phyloP scores from a whole-genome alignment of 2,888 invertebrate species.

The Conchocele bisecta region DNA sequence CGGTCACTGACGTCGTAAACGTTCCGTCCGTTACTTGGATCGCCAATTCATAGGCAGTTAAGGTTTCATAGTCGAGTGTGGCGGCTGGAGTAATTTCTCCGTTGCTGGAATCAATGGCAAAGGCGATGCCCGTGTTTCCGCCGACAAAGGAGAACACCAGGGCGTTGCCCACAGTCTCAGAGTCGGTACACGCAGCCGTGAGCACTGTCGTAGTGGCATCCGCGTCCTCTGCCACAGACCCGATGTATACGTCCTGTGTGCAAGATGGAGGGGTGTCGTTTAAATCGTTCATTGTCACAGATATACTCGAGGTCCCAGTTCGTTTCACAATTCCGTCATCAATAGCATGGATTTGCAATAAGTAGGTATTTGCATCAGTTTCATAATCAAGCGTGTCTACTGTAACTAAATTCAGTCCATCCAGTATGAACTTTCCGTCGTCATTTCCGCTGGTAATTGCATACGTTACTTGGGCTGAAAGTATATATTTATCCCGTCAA shows the following conservation, averaged over 20 bases:
- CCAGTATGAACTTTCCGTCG: constrained; percentile 54
- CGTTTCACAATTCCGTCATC: constrained; percentile 61
- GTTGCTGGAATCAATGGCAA: constrained; percentile 42
- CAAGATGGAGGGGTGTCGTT: constrained; percentile 70
- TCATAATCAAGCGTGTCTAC: constrained; percentile 68
- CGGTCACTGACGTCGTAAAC: constrained; percentile 94
- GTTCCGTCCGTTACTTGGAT: constrained; percentile 83
- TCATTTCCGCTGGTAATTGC: constrained; percentile 56
- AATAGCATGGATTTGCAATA: constrained; percentile 60
- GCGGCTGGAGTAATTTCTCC: constrained; percentile 56
- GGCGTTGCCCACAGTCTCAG: constrained; percentile 56
- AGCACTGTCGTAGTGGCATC: constrained; percentile 51
- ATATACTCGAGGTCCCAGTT: constrained; percentile 52
- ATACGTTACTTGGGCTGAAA: constrained; percentile 45
- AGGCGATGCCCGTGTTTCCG: constrained; percentile 56
- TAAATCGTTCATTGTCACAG: constrained; percentile 62
- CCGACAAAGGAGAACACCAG: constrained; percentile 53
- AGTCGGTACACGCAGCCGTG: constrained; percentile 62
- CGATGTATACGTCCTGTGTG: constrained; percentile 32
- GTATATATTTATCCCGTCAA: too few relatives aligned
- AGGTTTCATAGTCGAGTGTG: constrained; percentile 66
- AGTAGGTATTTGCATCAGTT: constrained; percentile 58
- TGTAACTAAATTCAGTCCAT: constrained; percentile 40
- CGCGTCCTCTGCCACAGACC: constrained; percentile 62
- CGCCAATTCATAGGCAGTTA: constrained; percentile 54